Evolutionary conservation across 2,888 invertebrate genomes (phyloP).

Genomic region (Desoria tigrina): DNA sequence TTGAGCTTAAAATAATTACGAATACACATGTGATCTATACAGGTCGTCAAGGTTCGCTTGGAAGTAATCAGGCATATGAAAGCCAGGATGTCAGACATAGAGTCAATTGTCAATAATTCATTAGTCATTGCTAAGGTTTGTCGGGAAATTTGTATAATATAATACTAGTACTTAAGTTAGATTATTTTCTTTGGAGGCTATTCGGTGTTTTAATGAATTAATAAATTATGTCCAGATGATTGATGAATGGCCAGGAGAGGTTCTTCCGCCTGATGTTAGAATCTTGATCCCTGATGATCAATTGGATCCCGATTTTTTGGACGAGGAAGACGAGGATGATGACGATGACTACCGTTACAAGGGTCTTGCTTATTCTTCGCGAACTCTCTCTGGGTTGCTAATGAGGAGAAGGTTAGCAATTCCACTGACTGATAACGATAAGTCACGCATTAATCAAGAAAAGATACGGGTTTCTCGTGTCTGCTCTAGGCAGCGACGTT

Average conservation of each 20-base stretch:
- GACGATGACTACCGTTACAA: background rate
- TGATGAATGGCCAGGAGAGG: background rate
- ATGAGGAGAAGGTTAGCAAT: background rate
- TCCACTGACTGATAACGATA: background rate
- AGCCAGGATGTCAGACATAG: background rate
- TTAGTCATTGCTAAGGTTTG: background rate
- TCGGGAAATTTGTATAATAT: no score
- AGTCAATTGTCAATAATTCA: background rate
- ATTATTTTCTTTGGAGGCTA: background rate
- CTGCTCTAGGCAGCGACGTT: no score
- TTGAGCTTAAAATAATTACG: no score
- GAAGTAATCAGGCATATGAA: background rate
- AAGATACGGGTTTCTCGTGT: no score
- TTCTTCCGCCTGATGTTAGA: background rate
- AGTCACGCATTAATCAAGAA: background rate
- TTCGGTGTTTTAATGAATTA: background rate
- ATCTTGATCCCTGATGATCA: background rate
- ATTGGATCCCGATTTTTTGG: background rate
- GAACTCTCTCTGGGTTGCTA: conserved; percentile 1
- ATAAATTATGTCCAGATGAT: background rate
- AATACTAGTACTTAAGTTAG: no score
- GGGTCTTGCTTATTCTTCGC: background rate
- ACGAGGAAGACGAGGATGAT: background rate
- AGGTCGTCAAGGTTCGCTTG: background rate
- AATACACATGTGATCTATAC: no score